Evolutionary conservation across 2,888 invertebrate genomes (phyloP).

Genomic region (Neoscelio sp.): DNA sequence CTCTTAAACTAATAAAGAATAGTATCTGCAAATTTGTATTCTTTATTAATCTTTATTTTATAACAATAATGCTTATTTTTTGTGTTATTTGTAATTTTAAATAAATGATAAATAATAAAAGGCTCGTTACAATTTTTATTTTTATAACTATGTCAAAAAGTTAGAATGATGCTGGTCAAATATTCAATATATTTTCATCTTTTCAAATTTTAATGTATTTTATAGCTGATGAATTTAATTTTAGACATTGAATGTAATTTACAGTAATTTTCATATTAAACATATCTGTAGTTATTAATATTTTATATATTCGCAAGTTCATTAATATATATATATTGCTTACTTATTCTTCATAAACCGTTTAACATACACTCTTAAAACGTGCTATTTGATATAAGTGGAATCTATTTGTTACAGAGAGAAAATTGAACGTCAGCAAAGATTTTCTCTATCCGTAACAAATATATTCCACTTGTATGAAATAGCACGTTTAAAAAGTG

Average conservation of each 20-base stretch:
- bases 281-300: constrained; percentile 3
- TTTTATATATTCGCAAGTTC: not conserved
- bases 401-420: no score
- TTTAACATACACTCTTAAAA: constrained; percentile 8
- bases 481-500: no score
- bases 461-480: no score
- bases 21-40: no score
- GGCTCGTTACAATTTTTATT: constrained; percentile 6
- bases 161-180: not conserved
- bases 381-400: no score
- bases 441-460: no score
- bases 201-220: not conserved
- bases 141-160: not conserved
- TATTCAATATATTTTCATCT: not conserved
- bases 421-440: no score
- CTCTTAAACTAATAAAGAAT: no score
- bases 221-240: constrained; percentile 4
- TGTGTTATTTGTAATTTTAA: no score
- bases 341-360: constrained; percentile 3
- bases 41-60: no score
- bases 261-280: not conserved
- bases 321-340: not conserved
- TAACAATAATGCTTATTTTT: no score
- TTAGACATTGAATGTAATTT: constrained; percentile 5
- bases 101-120: not conserved